Evolutionary conservation across 2,888 invertebrate species (phyloP), one percentile per base, ranked within the genome.

Genomic region (Pterobdella sp.): DNA sequence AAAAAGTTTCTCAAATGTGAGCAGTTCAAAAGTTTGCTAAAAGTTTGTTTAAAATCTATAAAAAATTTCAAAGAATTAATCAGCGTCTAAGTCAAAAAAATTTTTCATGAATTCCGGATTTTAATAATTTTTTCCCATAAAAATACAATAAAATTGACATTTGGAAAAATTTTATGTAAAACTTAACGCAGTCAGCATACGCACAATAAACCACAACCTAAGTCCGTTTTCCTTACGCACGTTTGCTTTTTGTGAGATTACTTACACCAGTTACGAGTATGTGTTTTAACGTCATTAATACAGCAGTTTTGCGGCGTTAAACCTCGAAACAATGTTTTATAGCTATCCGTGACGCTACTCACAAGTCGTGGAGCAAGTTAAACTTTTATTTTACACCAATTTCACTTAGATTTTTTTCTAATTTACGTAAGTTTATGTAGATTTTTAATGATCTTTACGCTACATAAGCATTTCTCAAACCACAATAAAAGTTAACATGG

Each of bases 261-360:
- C 60, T 56, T 56, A 56, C 60, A 26, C 26, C n/a, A 26, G 60
- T 22, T 18, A 26, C 60, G 60, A 56, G 60, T 56, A 56, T 56
- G 60, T 56, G n/a, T 56, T 56, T 42, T 56, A 22, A 56, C 60
- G 60, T 56, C 60, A 26, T 56, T 56, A 56, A 56, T 56, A 56
- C 60, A 26, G 60, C 60, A 18, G 60, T 56, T 56, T 56, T 56
- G 60, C 60, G 7, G 60, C 60, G 60, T 56, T 56, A 56, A 56
- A 56, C 60, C 60, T 56, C 60, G 60, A 56, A 56, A 56, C 60
- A 56, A 56, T 56, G 60, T 56, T 56, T 56, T 56, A 56, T 56
- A 22, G 60, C 4, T 18, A 3, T 56, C 60, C 60, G 60, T 56
- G 60, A 56, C 14, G 18, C 60, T 56, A 56, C n/a, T 56, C 60